phyloP scores from a whole-genome alignment of 2,113 vertebrate genomes.

The Suncus etruscus region DNA sequence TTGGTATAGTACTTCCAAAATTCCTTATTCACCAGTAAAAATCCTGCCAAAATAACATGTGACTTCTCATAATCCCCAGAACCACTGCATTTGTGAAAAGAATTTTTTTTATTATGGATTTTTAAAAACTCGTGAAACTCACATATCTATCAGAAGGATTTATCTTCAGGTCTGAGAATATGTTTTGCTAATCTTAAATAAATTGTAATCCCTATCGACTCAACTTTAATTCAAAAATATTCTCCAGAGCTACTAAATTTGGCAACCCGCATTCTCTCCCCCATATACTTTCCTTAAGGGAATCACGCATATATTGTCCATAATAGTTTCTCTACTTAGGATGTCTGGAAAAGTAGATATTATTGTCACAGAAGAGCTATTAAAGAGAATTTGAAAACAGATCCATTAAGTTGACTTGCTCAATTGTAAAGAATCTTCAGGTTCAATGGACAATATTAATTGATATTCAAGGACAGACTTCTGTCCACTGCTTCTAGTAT shows the following conservation, averaged over 20 bases:
- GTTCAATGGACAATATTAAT: constrained; percentile 61
- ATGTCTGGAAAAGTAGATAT: constrained; percentile 83
- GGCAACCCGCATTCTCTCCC: constrained; percentile 66
- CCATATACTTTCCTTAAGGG: constrained; percentile 75
- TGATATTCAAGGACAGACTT: constrained; percentile 79
- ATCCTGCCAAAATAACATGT: constrained; percentile 36
- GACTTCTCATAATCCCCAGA: constrained; percentile 37
- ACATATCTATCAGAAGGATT: constrained; percentile 74
- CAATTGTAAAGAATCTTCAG: constrained; percentile 71
- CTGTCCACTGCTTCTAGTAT: constrained; percentile 37
- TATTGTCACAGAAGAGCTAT: constrained; percentile 79
- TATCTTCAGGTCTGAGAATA: constrained; percentile 75
- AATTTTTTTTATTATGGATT: constrained; percentile 26
- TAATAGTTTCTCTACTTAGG: constrained; percentile 78
- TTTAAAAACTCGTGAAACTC: constrained; percentile 67
- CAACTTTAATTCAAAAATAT: constrained; percentile 79
- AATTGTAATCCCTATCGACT: constrained; percentile 69
- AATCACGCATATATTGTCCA: constrained; percentile 70
- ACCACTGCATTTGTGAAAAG: constrained; percentile 40
- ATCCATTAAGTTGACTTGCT: constrained; percentile 74
- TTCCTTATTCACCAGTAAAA: not conserved
- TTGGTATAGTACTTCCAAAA: constrained; percentile 13
- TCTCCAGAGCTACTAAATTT: constrained; percentile 80
- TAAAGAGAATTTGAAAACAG: constrained; percentile 83
- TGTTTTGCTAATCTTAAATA: constrained; percentile 77